Percentiles rank a stretch among this genome's conserved stretches.
phyloP scores from a whole-genome alignment of 2,113 vertebrate species.

The Petrocephalus zakoni region DNA sequence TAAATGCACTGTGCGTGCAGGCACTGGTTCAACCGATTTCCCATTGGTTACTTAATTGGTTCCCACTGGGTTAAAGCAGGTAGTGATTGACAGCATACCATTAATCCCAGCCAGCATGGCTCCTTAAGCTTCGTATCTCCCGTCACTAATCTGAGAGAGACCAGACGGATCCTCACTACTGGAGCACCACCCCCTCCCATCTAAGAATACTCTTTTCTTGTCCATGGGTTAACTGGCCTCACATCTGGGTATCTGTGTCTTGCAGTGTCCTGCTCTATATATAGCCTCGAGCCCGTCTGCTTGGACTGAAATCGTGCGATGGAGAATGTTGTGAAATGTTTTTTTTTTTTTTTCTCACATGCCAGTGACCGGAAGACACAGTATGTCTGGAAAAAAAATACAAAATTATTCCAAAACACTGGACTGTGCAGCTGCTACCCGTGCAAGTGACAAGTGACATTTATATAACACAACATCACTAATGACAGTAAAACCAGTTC shows the following conservation, averaged over 20 bases:
- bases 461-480: neutral
- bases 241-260: neutral
- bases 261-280: neutral
- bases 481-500: neutral
- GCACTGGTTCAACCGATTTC: neutral
- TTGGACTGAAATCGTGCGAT: neutral
- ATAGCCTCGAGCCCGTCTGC: neutral
- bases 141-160: neutral
- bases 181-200: neutral
- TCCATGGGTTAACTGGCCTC: neutral
- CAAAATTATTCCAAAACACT: neutral
- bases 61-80: neutral
- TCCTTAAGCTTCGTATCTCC: neutral
- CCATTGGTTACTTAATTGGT: neutral
- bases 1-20: neutral
- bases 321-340: neutral
- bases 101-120: neutral
- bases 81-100: constrained; percentile 1
- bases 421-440: neutral
- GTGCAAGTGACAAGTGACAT: neutral
- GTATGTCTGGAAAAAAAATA: neutral
- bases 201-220: neutral
- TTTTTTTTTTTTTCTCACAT: neutral
- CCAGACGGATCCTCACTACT: neutral
- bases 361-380: neutral